These are phyloP conservation scores for Sclerodermus sp. DNA, from an alignment of 2,888 invertebrate species.

Conservation along the genomic window DNA sequence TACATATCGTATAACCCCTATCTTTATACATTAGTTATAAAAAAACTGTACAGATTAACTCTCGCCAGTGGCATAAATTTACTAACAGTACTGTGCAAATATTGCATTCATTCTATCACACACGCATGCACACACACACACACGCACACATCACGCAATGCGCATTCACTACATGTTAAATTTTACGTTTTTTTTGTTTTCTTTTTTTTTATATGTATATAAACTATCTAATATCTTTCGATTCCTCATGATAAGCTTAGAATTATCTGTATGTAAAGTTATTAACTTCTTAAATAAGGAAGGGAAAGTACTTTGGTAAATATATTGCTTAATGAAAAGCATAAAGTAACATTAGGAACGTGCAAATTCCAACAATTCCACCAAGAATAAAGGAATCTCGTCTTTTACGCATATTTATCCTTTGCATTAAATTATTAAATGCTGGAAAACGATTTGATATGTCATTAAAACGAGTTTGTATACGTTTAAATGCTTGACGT, in stretches of 20 bases:
- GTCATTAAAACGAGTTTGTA: slow-evolving; percentile 91
- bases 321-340: slow-evolving; percentile 67
- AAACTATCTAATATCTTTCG: no score
- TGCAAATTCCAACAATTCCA: slow-evolving; percentile 83
- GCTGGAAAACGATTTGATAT: slow-evolving; percentile 88
- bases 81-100: no score
- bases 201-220: slow-evolving; percentile 5
- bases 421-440: slow-evolving; percentile 83
- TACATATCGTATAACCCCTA: slow-evolving; percentile 19
- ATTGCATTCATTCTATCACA: no score
- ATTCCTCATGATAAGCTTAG: no score
- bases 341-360: slow-evolving; percentile 82
- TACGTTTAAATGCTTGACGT: slow-evolving; percentile 82
- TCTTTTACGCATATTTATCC: slow-evolving; percentile 91
- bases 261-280: not conserved
- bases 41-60: slow-evolving; percentile 34
- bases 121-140: no score
- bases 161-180: no score
- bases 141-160: no score
- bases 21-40: slow-evolving; percentile 27
- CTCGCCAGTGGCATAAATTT: not conserved
- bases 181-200: not conserved
- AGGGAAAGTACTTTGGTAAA: slow-evolving; percentile 24
- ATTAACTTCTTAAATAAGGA: slow-evolving; percentile 2
- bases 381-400: slow-evolving; percentile 93